These are phyloP conservation scores for Spheniscus mendiculus DNA, from an alignment of 2,113 vertebrate species.

Conservation along the genomic window DNA sequence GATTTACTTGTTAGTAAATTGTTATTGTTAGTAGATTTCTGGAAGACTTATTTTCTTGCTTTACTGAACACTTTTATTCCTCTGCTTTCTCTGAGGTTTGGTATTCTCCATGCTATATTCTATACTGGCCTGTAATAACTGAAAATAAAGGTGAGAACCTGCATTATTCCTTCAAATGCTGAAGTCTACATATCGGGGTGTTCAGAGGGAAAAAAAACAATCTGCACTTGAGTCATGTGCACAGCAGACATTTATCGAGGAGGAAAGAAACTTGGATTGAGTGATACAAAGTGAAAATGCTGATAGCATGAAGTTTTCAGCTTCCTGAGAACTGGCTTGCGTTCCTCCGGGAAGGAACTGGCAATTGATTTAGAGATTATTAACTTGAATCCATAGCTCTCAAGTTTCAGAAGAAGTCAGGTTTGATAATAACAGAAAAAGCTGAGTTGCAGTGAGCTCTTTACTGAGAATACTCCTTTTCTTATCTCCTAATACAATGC, in stretches of 20 bases:
- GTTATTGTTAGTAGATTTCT: no score
- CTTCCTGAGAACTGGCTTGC: background rate
- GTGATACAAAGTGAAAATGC: background rate
- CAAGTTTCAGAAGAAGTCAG: background rate
- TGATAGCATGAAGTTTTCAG: background rate
- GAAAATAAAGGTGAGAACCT: background rate
- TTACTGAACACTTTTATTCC: background rate
- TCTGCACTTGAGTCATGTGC: background rate
- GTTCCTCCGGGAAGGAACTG: background rate
- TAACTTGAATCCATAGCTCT: background rate
- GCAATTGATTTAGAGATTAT: background rate
- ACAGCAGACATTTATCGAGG: background rate
- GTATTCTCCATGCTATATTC: background rate
- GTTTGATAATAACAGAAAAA: background rate
- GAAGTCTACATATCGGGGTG: background rate
- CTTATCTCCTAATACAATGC: background rate
- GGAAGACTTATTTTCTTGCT: background rate
- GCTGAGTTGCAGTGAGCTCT: background rate
- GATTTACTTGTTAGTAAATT: background rate
- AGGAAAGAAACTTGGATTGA: background rate
- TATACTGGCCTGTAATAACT: background rate
- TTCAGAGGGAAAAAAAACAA: background rate
- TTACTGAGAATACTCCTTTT: background rate
- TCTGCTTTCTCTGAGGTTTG: background rate
- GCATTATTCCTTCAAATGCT: background rate